Base-by-base conservation (phyloP, 2,888 invertebrate species). In the Tiliacea aurago region DNA sequence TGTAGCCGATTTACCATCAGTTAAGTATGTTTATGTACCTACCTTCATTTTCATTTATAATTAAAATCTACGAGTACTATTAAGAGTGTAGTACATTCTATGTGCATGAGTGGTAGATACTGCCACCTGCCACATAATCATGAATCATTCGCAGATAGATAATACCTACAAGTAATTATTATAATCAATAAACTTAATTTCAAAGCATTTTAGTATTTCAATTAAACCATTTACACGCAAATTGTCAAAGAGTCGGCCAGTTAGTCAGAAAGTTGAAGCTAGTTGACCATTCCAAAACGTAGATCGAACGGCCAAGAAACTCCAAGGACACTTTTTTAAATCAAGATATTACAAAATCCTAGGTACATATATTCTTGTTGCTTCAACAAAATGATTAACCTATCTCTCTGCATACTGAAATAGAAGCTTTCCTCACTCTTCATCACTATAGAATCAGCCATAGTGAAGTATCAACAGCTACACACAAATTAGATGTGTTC, bases 11-110 rank as follows among this genome's bases (percentile, higher is more conserved):
- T 41, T 18, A n/a, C 37, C 9, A 47, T 47, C 13, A 43, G 18
- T 49, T 55, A 20, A n/a, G n/a, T n/a, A n/a, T 11, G 59, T 28
- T 23, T 55, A 20, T 11, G 55, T 13, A 33, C 7, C 6, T 28
- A 47, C 3, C 4, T 23, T 23, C 6, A 15, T 15, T 41, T 33
- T 81, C 51, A 45, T 53, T 63, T n/a, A 49, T 66, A 66, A 77
- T 66, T 53, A 49, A 81, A 70, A 43, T 49, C 6, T 43, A 70
- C 18, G n/a, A 70, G 28, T 58, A 58, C 28, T n/a, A 37, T 23
- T 18, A 23, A 20, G 15, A 41, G 15, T 43, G 43, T 45, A 55
- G n/a, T 49, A 43, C 20, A 41, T 47, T 56, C 23, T 51, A 11
- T 55, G 18, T 41, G 23, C 33, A 43, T 41, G 33, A 33, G 15